These are phyloP conservation scores for Tupiocoris notatus DNA, from an alignment of 2,888 invertebrate genomes.

Conservation along the genomic window DNA sequence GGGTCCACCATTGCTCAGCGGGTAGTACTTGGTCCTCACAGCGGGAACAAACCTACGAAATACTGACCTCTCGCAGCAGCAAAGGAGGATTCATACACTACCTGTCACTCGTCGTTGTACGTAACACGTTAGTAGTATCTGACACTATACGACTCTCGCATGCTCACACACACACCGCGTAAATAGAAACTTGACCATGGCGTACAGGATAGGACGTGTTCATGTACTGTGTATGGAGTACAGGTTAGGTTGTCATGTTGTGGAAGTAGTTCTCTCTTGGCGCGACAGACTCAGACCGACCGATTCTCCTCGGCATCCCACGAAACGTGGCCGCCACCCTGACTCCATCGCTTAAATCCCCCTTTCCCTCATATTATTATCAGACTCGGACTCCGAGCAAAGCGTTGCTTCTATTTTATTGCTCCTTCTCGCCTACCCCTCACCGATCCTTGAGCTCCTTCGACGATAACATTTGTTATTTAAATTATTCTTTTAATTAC, in stretches of 20 bases:
- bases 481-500: conserved; percentile 32
- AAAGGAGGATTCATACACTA: not conserved
- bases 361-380: not conserved
- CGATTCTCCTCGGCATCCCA: not conserved
- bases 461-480: conserved; percentile 28
- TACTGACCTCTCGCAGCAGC: not conserved
- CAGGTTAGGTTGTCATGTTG: not conserved
- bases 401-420: conserved; percentile 18
- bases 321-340: not conserved
- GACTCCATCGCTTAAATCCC: not conserved
- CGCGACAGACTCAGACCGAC: not conserved
- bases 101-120: not conserved
- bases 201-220: not conserved
- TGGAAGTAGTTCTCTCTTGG: not conserved
- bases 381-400: not conserved
- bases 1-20: not conserved
- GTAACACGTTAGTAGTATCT: not conserved
- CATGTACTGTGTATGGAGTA: not conserved
- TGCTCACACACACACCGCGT: too few species aligned
- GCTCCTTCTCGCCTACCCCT: conserved; percentile 9
- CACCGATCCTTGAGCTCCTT: not conserved
- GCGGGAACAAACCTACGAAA: not conserved
- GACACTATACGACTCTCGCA: too few species aligned
- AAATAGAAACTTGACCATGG: too few species aligned
- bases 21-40: not conserved